Base-by-base conservation (phyloP, 2,888 invertebrate genomes). In the Eulithis testata region DNA sequence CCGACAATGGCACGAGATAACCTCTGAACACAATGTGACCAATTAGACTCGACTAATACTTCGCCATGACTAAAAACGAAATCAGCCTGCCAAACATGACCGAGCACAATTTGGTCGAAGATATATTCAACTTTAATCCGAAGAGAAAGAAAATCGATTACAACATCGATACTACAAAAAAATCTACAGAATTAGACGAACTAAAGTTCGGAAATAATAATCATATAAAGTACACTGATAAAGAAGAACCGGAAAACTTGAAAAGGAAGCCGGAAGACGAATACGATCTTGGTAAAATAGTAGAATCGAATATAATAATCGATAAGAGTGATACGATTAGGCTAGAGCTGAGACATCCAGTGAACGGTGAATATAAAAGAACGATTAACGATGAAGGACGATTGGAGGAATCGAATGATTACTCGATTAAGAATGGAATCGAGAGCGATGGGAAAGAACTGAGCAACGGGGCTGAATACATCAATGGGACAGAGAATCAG, bases 1-100 rank as follows among this genome's bases (percentile, higher is more conserved):
- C 85, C 82, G 87, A 91, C 91, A 91, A 92, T 91, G 83, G 86
- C 78, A 53, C 49, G 63, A 82, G 87, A 88, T 89, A 89, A 87
- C 88, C 86, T 80, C 85, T 78, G 73, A 73, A 76, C 76, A 89
- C 91, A 90, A 91, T 91, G 88, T 87, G 85, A 90, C 84, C 89
- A 91, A 92, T 91, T 91, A 91, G 87, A 84, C 9, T n/a, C 59
- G 54, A 43, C 80, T 70, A 72, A 71, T 21, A 21, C 71, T 72
- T 71, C 71, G 68, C 63, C 71, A 91, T 91, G 90, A 91, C 91
- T 77, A 91, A 89, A 84, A 88, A 87, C 82, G 88, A 83, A 72
- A 76, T 82, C 70, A 83, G 81, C 80, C 76, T 87, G 73, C 84
- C 83, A 61, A 85, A 87, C 64, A 87, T 90, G 86, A 83, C 83